Evolutionary conservation across 2,113 vertebrate species (phyloP).

Genomic region (Ptilorrhoa leucosticta): DNA sequence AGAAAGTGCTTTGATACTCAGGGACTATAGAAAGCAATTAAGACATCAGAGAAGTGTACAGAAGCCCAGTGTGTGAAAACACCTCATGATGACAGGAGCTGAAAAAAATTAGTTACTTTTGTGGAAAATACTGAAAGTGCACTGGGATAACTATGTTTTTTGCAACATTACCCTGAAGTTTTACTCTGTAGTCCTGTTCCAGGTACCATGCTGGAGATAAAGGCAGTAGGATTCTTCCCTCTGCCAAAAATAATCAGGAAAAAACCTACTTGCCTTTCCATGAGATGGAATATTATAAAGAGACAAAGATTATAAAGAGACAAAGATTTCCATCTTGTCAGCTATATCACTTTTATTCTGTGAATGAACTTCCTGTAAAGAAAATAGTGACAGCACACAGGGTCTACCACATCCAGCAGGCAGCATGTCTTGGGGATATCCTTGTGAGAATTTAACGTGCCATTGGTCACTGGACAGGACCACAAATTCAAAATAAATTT

Average conservation of each 20-base stretch:
- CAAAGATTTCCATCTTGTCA: neutral
- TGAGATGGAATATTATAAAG: neutral
- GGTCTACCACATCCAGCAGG: neutral
- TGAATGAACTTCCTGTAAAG: neutral
- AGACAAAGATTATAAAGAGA: neutral
- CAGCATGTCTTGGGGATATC: neutral
- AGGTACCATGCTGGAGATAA: fast-evolving
- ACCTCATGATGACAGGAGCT: neutral
- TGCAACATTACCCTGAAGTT: neutral
- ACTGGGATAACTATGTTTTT: neutral
- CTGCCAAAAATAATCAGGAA: neutral
- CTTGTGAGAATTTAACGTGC: neutral
- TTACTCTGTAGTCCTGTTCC: neutral
- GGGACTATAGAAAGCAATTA: neutral
- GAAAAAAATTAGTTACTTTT: neutral
- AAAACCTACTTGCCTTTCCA: neutral
- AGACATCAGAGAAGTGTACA: neutral
- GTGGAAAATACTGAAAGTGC: neutral
- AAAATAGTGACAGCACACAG: neutral
- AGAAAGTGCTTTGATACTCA: neutral
- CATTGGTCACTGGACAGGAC: neutral
- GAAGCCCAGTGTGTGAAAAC: neutral
- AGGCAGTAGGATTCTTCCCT: neutral
- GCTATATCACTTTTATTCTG: neutral
- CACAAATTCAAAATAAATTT: neutral